Percentiles rank a stretch among this genome's conserved stretches.
Evolutionary conservation across 2,888 invertebrate genomes (phyloP).

Genomic region (Metacarcinus magister): DNA sequence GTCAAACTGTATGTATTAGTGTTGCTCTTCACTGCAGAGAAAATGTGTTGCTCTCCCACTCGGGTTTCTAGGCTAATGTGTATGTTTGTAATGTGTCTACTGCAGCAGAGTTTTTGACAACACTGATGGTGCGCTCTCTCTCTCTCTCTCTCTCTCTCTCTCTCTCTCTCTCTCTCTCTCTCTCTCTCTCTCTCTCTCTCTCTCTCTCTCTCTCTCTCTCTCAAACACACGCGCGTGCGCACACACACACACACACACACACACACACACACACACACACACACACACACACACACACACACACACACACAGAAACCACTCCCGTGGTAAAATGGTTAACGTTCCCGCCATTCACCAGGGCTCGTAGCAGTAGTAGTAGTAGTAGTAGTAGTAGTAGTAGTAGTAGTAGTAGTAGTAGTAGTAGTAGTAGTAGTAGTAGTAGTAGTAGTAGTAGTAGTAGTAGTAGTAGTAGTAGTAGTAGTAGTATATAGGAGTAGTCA

Average conservation of each 20-base stretch:
- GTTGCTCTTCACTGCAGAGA: neutral
- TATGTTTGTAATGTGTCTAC: neutral
- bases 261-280: too few species aligned
- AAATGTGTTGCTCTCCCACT: neutral
- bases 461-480: too few species aligned
- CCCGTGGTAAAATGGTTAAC: too few species aligned
- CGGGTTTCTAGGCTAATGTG: neutral
- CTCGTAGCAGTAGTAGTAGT: too few species aligned
- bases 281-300: conserved; percentile 41
- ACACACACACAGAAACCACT: conserved; percentile 16
- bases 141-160: too few species aligned
- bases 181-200: conserved; percentile 2
- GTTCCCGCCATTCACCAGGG: too few species aligned
- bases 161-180: neutral
- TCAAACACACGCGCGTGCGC: too few species aligned
- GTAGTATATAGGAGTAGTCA: too few species aligned
- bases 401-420: too few species aligned
- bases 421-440: too few species aligned
- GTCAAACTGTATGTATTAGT: neutral
- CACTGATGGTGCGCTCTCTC: neutral
- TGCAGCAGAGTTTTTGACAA: neutral
- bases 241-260: neutral
- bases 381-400: too few species aligned
- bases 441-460: too few species aligned
- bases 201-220: neutral